These are phyloP conservation scores for Melanargia galathea DNA, from an alignment of 2,888 invertebrate species.

Conservation along the genomic window DNA sequence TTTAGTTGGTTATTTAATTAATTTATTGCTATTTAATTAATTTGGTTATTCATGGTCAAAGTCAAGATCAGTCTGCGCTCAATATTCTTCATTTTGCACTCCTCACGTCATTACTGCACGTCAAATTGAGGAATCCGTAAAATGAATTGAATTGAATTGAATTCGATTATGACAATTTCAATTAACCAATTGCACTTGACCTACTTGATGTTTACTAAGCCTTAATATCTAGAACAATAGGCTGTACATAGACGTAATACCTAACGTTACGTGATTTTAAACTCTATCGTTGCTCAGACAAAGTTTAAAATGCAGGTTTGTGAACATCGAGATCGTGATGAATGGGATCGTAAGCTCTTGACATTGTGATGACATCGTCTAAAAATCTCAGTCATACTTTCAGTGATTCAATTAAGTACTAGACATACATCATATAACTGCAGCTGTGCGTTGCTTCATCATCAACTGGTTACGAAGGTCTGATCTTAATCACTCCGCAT, in stretches of 20 bases:
- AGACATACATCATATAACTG: not conserved
- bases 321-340: conserved; percentile 17
- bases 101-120: too few relatives aligned
- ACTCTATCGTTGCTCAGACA: conserved; percentile 1
- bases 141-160: too few relatives aligned
- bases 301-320: not conserved
- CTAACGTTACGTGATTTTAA: not conserved
- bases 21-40: too few relatives aligned
- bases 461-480: conserved; percentile 13
- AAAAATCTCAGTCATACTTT: conserved; percentile 13
- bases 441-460: conserved; percentile 10
- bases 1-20: too few relatives aligned
- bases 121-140: conserved; percentile 13
- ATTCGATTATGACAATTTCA: conserved; percentile 3
- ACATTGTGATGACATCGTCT: conserved; percentile 19
- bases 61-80: not conserved
- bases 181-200: conserved; percentile 32
- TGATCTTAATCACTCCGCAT: conserved; percentile 11
- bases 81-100: not conserved
- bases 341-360: conserved; percentile 22
- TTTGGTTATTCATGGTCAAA: not conserved
- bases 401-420: conserved; percentile 1
- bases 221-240: conserved; percentile 32
- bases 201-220: conserved; percentile 26
- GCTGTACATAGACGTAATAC: conserved; percentile 1